phyloP scores from a whole-genome alignment of 2,113 vertebrate species.

The Stercorarius parasiticus region DNA sequence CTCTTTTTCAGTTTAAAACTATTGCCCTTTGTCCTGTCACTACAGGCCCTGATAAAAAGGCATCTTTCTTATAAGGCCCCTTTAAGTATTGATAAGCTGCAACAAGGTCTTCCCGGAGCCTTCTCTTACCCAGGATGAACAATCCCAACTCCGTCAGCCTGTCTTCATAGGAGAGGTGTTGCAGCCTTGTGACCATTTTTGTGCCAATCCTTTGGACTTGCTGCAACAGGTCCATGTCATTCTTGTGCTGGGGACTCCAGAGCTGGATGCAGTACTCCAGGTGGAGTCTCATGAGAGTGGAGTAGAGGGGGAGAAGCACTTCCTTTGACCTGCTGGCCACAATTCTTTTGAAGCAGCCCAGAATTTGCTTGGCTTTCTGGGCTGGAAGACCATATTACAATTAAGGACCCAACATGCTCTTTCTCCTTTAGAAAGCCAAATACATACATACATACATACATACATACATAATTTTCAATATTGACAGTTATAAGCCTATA shows the following conservation, averaged over 20 bases:
- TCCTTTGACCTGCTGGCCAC: rapidly evolving
- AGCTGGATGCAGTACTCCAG: not conserved
- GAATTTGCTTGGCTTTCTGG: not conserved
- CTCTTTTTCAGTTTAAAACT: not conserved
- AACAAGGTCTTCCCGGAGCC: not conserved
- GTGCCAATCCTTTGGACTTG: rapidly evolving
- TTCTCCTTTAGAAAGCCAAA: not conserved
- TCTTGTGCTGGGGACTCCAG: not conserved
- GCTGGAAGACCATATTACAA: not conserved
- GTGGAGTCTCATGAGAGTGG: not conserved
- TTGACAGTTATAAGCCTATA: not conserved
- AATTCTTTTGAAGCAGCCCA: not conserved
- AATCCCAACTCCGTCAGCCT: not conserved
- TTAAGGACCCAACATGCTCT: rapidly evolving
- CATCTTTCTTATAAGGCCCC: not conserved
- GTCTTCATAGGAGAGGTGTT: not conserved
- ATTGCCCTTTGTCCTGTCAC: not conserved
- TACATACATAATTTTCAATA: not conserved
- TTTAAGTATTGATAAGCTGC: not conserved
- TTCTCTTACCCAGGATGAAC: not conserved
- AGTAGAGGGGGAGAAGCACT: not conserved
- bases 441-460: not conserved
- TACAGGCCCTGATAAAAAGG: rapidly evolving
- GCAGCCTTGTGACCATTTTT: not conserved
- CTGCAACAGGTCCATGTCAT: not conserved